Conservation (phyloP, 2,113 vertebrate genomes). For the Dicaeum eximium region DNA sequence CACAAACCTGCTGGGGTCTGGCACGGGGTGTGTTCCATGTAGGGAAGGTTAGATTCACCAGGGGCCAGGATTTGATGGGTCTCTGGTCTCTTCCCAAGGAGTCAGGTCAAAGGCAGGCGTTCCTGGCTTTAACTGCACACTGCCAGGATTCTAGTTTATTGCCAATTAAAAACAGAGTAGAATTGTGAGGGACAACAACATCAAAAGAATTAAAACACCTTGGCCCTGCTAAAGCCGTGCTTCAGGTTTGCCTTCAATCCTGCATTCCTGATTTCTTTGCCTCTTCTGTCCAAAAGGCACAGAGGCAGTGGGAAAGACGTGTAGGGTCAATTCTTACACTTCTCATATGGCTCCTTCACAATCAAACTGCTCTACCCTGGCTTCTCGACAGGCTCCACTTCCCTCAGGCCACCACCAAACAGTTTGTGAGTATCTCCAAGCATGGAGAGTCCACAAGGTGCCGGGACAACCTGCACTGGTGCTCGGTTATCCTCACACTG, state of each 20-base stretch:
- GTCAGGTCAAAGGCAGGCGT: background rate
- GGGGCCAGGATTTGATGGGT: background rate
- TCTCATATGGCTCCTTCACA: background rate
- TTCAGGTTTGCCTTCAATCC: background rate
- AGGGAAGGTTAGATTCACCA: background rate
- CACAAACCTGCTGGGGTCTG: background rate
- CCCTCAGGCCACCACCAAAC: background rate
- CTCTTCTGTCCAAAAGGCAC: background rate
- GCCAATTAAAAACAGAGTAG: background rate
- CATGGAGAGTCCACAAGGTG: background rate
- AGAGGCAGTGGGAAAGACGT: background rate
- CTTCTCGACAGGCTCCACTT: background rate
- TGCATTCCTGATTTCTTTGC: background rate
- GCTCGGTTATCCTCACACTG: background rate
- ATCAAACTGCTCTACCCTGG: background rate
- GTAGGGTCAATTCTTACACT: background rate
- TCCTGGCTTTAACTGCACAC: background rate
- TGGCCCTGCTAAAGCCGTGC: background rate
- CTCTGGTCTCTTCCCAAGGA: background rate
- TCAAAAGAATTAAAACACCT: background rate
- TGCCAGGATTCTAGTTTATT: background rate
- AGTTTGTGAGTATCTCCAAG: background rate
- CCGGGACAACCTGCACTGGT: background rate
- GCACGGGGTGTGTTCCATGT: background rate
- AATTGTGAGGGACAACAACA: background rate